phyloP scores from a whole-genome alignment of 2,888 invertebrate species.

The Leptinotarsa rubiginosa region DNA sequence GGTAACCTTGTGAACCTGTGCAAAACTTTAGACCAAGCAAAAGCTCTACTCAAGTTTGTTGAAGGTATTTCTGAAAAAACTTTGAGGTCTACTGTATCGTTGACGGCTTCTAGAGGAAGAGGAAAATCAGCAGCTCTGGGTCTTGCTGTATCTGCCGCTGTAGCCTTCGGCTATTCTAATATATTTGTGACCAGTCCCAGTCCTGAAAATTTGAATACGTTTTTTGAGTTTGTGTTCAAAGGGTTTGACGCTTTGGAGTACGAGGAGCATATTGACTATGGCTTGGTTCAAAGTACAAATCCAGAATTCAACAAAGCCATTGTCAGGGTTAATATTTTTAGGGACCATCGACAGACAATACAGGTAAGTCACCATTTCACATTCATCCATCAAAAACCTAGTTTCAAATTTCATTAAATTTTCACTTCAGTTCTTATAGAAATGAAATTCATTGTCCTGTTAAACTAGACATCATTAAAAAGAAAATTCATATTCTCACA shows the following conservation, averaged over 20 bases:
- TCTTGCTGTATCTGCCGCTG: constrained; percentile 87
- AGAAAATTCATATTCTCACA: no score
- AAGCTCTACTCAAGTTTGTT: constrained; percentile 91
- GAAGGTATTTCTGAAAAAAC: constrained; percentile 95
- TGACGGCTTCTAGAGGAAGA: constrained; percentile 96
- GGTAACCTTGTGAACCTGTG: constrained; percentile 90
- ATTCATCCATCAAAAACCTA: no score
- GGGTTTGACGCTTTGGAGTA: constrained; percentile 94
- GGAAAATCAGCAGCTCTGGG: constrained; percentile 99
- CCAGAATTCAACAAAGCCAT: constrained; percentile 97
- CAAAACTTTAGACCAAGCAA: constrained; percentile 93
- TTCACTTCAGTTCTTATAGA: no score
- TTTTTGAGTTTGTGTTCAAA: constrained; percentile 97
- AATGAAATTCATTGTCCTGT: no score
- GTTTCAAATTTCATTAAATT: no score
- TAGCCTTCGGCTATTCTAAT: constrained; percentile 86
- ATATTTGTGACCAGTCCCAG: constrained; percentile 98
- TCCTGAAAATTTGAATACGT: constrained; percentile 96
- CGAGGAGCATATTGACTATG: constrained; percentile 96
- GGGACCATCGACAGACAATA: constrained; percentile 92
- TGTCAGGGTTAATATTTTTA: constrained; percentile 90
- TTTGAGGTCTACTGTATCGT: constrained; percentile 87
- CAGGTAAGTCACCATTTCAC: constrained; percentile 71
- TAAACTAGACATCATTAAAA: no score
- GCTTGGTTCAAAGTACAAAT: constrained; percentile 93